Evolutionary conservation across 2,888 invertebrate genomes (phyloP), one percentile per base, ranked within the genome.

Genomic region (Hydrotaea cyrtoneurina): DNA sequence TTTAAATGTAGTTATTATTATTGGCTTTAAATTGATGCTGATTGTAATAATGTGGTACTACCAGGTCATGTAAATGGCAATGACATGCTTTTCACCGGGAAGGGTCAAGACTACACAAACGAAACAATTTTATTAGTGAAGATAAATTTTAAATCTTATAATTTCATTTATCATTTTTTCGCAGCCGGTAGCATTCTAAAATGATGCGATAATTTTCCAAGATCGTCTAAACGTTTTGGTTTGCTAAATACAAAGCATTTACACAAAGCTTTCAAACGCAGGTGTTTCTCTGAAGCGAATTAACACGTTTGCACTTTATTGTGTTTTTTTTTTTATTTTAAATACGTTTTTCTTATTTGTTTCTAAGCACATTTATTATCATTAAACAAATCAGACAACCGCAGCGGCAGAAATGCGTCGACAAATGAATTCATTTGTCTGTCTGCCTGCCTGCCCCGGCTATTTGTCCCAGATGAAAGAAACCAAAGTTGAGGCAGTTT

Each of bases 251-350:
- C 11, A 43, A 17, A 17, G 17, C 17, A 53, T 21, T 55, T 21
- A 4, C 21, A 8, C 55, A 17, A 4, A 53, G 13, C 3, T 8
- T 36, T 36, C 31, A 62, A 62, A 31, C 36, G 17, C 62, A 66
- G 66, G 66, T 66, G 66, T 66, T 66, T 43, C n/a, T 66, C 19
- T 66, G 43, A 5, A 10, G 39, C 66, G n/a, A 19, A 66, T 66
- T 66, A 66, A 66, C 66, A 66, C 66, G 66, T 66, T 66, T 43
- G 66, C 39, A 39, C 10, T 43, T 66, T 66, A 13, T 66, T 43
- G 11, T 19, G 0, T 43, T 0, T 66, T 39, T 8, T 66, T 66
- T 19, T 39, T 66, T 43, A 19, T 21, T 43, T 15, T 8, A 15
- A n/a, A n/a, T 43, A 43, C n/a, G n/a, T n/a, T 31, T 2, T 31